phyloP scores from a whole-genome alignment of 2,797 vertebrate species.

The Notolabrus celidotus region DNA sequence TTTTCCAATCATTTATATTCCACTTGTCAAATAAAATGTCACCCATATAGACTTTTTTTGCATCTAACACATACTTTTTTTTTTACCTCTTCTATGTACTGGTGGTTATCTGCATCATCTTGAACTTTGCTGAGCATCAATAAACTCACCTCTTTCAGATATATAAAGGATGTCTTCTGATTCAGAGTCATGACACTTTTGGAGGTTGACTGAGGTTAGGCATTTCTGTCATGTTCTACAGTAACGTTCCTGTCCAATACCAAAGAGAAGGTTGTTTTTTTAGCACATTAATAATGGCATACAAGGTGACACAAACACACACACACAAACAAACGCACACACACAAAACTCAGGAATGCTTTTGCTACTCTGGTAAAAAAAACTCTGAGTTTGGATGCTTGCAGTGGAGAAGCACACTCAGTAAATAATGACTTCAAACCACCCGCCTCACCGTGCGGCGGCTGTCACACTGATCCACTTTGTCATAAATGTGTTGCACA shows the following conservation, averaged over 20 bases:
- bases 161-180: not conserved
- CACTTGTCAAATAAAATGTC: too few relatives aligned
- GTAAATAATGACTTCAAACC: not conserved
- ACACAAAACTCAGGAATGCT: conserved; percentile 8
- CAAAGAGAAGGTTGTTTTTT: not conserved
- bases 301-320: conserved; percentile 20
- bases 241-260: not conserved
- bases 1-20: too few relatives aligned
- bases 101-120: not conserved
- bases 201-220: conserved; percentile 24
- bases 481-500: not conserved
- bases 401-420: not conserved
- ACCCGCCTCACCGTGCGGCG: not conserved
- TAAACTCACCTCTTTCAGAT: not conserved
- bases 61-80: too few relatives aligned
- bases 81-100: not conserved
- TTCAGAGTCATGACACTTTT: not conserved
- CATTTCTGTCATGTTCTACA: not conserved
- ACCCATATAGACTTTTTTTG: too few relatives aligned
- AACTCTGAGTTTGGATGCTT: not conserved
- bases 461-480: conserved; percentile 5
- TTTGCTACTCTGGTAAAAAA: not conserved
- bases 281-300: not conserved
- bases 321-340: too few relatives aligned
- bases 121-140: not conserved